A percentile compares a stretch with the other conserved stretches of the same genome.
These are phyloP conservation scores for Phalacrocorax pelagicus DNA, from an alignment of 2,113 vertebrate species.

Conservation along the genomic window DNA sequence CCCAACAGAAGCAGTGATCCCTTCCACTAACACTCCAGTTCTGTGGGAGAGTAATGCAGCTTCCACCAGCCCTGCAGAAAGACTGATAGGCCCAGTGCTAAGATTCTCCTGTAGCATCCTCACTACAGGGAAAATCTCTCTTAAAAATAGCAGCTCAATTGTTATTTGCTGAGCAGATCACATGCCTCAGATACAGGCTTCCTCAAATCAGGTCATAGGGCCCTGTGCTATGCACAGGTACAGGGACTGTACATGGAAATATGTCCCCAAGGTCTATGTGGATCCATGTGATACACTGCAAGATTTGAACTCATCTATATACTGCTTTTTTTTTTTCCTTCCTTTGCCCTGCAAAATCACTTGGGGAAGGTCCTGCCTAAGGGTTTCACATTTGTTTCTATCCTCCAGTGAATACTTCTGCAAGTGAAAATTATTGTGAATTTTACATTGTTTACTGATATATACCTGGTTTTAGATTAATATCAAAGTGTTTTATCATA, in stretches of 20 bases:
- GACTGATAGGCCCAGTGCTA: neutral
- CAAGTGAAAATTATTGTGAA: neutral
- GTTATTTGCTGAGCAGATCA: neutral
- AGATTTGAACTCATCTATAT: neutral
- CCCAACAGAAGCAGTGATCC: constrained; percentile 1
- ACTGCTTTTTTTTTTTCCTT: neutral
- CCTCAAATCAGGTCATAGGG: neutral
- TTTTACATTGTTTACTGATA: neutral
- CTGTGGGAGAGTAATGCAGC: neutral
- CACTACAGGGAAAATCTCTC: neutral
- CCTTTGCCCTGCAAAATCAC: neutral
- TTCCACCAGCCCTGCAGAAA: neutral
- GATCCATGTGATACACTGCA: neutral
- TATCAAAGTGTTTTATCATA: neutral
- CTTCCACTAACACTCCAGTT: neutral
- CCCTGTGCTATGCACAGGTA: neutral
- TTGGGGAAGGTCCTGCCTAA: neutral
- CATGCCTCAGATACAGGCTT: accelerated
- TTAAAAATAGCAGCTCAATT: neutral
- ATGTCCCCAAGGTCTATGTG: neutral
- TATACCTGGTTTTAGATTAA: neutral
- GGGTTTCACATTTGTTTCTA: neutral
- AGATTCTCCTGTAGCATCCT: neutral
- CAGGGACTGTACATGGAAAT: neutral
- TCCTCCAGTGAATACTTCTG: neutral